Evolutionary conservation across 2,113 vertebrate genomes (phyloP).

Genomic region (Hippolais icterina): DNA sequence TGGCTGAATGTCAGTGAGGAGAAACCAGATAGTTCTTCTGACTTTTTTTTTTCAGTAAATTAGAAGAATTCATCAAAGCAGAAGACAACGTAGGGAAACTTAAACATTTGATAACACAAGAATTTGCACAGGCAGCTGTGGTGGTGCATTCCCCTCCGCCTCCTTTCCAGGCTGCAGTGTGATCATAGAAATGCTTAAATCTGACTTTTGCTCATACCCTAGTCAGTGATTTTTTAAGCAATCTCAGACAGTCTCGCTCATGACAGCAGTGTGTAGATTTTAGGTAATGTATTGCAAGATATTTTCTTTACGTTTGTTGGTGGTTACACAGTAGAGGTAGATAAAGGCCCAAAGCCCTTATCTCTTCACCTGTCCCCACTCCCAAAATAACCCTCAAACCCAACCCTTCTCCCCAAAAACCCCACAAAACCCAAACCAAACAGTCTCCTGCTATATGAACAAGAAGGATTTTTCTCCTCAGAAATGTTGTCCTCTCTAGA

Average conservation of each 20-base stretch:
- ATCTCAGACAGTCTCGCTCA: background rate
- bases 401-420: background rate
- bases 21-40: constrained; percentile 1
- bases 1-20: constrained; percentile 9
- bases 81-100: background rate
- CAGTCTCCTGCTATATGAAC: background rate
- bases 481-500: background rate
- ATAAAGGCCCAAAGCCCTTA: background rate
- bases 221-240: background rate
- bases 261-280: background rate
- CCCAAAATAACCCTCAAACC: background rate
- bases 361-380: background rate
- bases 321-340: background rate
- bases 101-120: background rate
- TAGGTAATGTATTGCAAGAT: background rate
- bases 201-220: background rate
- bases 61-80: constrained; percentile 6
- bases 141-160: fast-evolving
- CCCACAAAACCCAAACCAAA: background rate
- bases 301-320: background rate
- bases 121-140: background rate
- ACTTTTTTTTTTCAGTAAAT: background rate
- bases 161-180: background rate
- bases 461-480: background rate
- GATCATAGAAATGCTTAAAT: background rate